A percentile compares a stretch with the other conserved stretches of the same genome.
Evolutionary conservation across 2,888 invertebrate species (phyloP).

Genomic region (Apotomis betuletana): DNA sequence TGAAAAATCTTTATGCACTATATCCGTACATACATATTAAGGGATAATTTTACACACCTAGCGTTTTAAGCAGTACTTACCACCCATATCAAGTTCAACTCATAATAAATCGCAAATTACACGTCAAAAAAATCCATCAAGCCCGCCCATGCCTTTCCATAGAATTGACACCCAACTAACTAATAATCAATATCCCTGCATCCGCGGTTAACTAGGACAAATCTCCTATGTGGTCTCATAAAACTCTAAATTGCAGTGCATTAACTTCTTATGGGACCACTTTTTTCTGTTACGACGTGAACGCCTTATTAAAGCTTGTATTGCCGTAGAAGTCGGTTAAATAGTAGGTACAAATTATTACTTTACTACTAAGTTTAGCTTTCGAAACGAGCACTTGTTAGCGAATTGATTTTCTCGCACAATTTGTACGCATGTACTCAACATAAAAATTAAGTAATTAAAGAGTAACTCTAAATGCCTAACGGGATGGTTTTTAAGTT

Average conservation of each 20-base stretch:
- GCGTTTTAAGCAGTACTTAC: not conserved
- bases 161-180: constrained; percentile 17
- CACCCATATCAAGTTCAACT: not conserved
- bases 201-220: constrained; percentile 34
- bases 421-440: too few species aligned
- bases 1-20: too few species aligned
- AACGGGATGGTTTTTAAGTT: too few species aligned
- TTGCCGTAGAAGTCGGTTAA: constrained; percentile 28
- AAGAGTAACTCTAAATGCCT: too few species aligned
- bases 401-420: not conserved
- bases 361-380: constrained; percentile 1
- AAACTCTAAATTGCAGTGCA: constrained; percentile 43
- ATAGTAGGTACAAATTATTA: constrained; percentile 18
- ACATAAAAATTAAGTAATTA: too few species aligned
- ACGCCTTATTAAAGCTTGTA: constrained; percentile 35
- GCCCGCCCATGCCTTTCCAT: constrained; percentile 12
- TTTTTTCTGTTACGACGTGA: constrained; percentile 30
- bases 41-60: too few species aligned
- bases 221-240: constrained; percentile 35
- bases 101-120: constrained; percentile 16
- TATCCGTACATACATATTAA: too few species aligned
- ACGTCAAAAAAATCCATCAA: constrained; percentile 13
- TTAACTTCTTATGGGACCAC: constrained; percentile 29
- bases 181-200: constrained; percentile 33
- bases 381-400: not conserved